These are phyloP conservation scores for Leucopsar rothschildi DNA, from an alignment of 2,113 vertebrate genomes.

Conservation along the genomic window DNA sequence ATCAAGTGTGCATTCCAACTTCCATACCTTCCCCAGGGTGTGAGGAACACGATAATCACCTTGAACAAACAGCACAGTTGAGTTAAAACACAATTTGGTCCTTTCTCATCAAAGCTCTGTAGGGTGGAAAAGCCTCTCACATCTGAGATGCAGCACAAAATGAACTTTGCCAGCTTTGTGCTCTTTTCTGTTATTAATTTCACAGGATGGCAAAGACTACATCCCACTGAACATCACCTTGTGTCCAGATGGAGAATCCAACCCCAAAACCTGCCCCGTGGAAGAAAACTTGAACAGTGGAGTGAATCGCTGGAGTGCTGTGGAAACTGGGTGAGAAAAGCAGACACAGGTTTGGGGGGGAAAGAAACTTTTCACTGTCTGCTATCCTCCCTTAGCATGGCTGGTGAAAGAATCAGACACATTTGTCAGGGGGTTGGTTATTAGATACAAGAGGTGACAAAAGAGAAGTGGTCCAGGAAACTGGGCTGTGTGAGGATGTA, in stretches of 20 bases:
- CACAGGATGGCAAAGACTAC: slow-evolving; percentile 91
- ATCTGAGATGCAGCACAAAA: neutral
- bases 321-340: slow-evolving; percentile 79
- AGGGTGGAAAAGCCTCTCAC: neutral
- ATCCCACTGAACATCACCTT: slow-evolving; percentile 91
- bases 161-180: neutral
- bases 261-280: slow-evolving; percentile 50
- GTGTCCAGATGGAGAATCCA: slow-evolving; percentile 73
- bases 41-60: neutral
- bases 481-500: neutral
- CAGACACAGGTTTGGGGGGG: fast-evolving
- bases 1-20: neutral
- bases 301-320: slow-evolving; percentile 74
- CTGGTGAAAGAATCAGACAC: neutral
- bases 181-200: neutral
- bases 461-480: neutral
- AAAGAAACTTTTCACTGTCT: neutral
- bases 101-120: neutral
- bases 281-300: slow-evolving; percentile 74
- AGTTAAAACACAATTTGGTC: neutral
- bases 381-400: neutral
- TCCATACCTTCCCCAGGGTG: neutral
- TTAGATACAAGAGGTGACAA: neutral
- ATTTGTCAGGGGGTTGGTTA: no score
- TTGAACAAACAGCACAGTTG: neutral